Percentiles rank a stretch among this genome's conserved stretches.
phyloP scores from a whole-genome alignment of 1,140 invertebrate species.

The Bombus turneri region DNA sequence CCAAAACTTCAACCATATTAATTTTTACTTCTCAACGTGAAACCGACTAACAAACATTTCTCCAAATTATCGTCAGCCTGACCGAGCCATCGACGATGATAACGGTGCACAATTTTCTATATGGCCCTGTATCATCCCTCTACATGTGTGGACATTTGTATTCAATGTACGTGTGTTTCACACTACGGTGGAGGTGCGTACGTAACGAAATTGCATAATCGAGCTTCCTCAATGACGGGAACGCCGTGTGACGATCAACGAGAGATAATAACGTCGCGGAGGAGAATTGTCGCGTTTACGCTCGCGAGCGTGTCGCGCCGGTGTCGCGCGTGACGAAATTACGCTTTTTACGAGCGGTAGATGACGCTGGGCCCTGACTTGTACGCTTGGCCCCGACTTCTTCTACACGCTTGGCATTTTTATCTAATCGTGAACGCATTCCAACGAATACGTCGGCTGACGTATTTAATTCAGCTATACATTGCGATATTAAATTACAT shows the following conservation, averaged over 20 bases:
- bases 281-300: slow-evolving; percentile 55
- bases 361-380: not conserved
- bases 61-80: not conserved
- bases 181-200: slow-evolving; percentile 26
- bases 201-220: slow-evolving; percentile 61
- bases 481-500: slow-evolving; percentile 37
- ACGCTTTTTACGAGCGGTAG: slow-evolving; percentile 37
- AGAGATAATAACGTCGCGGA: slow-evolving; percentile 57
- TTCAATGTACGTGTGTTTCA: not conserved
- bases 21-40: too few species aligned
- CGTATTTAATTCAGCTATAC: slow-evolving; percentile 3
- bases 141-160: not conserved
- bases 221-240: slow-evolving; percentile 59
- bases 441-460: not conserved
- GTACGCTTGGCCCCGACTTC: not conserved
- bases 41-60: not conserved
- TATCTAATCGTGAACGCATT: slow-evolving; percentile 48
- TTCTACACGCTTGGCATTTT: slow-evolving; percentile 12
- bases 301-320: not conserved
- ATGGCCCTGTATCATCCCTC: not conserved
- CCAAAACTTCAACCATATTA: too few species aligned
- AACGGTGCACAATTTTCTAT: too few species aligned
- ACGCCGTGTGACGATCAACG: slow-evolving; percentile 53
- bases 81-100: too few species aligned
- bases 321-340: slow-evolving; percentile 24